Evolutionary conservation across 2,888 invertebrate genomes (phyloP).

Genomic region (Megaustenia siamemsis): DNA sequence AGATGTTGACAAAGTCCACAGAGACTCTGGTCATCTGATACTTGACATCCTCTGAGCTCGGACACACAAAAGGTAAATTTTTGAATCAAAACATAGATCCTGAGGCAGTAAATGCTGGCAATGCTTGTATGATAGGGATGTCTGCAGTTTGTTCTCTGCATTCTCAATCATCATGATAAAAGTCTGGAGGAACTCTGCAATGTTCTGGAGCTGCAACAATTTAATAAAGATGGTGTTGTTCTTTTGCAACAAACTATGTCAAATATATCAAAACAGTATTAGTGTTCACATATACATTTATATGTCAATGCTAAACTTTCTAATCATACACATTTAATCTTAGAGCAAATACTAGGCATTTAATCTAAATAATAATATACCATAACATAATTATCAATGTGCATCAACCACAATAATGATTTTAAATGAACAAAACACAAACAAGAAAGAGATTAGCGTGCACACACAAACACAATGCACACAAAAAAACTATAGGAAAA

Average conservation of each 20-base stretch:
- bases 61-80: constrained; percentile 85
- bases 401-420: too few species aligned
- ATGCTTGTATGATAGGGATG: constrained; percentile 85
- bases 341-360: too few species aligned
- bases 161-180: constrained; percentile 91
- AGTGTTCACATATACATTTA: too few species aligned
- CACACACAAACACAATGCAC: too few species aligned
- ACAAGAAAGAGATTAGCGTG: too few species aligned
- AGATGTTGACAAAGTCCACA: constrained; percentile 86
- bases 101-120: constrained; percentile 83
- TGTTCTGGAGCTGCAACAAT: constrained; percentile 86
- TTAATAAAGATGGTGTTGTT: constrained; percentile 20
- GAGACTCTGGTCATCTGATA: constrained; percentile 91
- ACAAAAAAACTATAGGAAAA: too few species aligned
- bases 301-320: too few species aligned
- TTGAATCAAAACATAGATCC: constrained; percentile 83
- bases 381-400: too few species aligned
- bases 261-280: too few species aligned
- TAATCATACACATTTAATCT: too few species aligned
- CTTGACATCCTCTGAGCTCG: constrained; percentile 91
- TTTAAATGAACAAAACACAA: too few species aligned
- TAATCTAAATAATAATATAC: too few species aligned
- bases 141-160: constrained; percentile 92
- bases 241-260: not conserved
- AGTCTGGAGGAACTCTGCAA: constrained; percentile 93